Conservation (phyloP, 2,113 vertebrate species). For the Narcine bancroftii region DNA sequence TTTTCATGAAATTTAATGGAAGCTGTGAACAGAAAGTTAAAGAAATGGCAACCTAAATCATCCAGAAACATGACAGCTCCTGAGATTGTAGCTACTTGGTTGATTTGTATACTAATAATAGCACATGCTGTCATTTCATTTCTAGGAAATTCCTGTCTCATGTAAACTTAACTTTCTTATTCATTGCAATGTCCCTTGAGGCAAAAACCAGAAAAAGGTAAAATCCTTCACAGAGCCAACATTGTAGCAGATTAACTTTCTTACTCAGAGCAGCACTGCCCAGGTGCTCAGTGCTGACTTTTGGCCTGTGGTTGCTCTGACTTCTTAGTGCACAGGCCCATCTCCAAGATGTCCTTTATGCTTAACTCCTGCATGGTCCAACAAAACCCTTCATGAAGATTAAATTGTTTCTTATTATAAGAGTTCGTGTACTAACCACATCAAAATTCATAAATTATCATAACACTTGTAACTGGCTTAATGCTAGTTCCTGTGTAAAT, state of each 20-base stretch:
- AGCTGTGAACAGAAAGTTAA: not conserved
- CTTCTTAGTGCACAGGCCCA: not conserved
- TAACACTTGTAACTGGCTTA: not conserved
- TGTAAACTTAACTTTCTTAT: not conserved
- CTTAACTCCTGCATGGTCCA: too few relatives aligned
- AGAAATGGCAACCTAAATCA: not conserved
- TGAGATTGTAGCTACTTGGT: not conserved
- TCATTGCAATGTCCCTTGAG: not conserved
- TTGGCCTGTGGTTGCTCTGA: not conserved
- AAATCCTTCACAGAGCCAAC: conserved; percentile 10
- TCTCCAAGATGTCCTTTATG: not conserved
- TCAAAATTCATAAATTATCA: not conserved
- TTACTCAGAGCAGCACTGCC: not conserved
- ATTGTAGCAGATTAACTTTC: not conserved
- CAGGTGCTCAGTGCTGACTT: not conserved
- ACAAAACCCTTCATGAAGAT: too few relatives aligned
- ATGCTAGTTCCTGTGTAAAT: too few relatives aligned
- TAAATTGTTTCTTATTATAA: not conserved
- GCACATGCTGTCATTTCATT: not conserved
- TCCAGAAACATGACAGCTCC: not conserved
- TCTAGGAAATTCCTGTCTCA: not conserved
- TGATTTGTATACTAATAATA: not conserved
- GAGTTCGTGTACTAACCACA: not conserved
- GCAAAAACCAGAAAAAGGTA: not conserved
- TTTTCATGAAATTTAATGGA: not conserved